A percentile compares a stretch with the other conserved stretches of the same genome.
phyloP scores from a whole-genome alignment of 1,140 invertebrate genomes.

The Venturia canescens region DNA sequence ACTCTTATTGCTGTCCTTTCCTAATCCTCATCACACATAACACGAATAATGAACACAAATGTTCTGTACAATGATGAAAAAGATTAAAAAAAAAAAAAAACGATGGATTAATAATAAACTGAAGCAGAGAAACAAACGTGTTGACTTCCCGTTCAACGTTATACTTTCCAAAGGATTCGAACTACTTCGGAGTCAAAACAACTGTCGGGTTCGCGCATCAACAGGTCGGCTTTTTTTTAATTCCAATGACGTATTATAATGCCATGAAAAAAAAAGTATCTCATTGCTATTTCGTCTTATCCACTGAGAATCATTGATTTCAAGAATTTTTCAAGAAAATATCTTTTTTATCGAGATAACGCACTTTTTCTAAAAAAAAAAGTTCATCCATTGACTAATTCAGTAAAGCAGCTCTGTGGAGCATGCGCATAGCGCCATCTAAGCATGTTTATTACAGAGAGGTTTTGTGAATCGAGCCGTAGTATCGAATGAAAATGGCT shows the following conservation, averaged over 20 bases:
- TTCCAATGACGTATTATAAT: neutral
- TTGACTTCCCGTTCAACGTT: neutral
- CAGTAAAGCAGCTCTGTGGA: neutral
- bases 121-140: neutral
- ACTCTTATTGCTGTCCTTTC: no score
- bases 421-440: constrained; percentile 7
- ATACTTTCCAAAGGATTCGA: neutral
- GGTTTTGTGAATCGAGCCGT: constrained; percentile 54
- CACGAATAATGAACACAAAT: no score
- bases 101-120: neutral
- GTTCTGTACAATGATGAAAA: no score
- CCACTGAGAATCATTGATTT: neutral
- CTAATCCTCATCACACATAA: no score
- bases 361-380: no score
- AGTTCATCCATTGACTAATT: neutral
- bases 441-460: constrained; percentile 61
- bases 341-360: neutral
- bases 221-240: neutral
- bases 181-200: neutral
- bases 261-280: neutral
- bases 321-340: neutral
- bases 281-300: neutral
- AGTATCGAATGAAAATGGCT: constrained; percentile 72
- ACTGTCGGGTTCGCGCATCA: neutral
- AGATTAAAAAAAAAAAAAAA: no score